phyloP scores from a whole-genome alignment of 1,140 invertebrate genomes.

The Drosophila grimshawi region DNA sequence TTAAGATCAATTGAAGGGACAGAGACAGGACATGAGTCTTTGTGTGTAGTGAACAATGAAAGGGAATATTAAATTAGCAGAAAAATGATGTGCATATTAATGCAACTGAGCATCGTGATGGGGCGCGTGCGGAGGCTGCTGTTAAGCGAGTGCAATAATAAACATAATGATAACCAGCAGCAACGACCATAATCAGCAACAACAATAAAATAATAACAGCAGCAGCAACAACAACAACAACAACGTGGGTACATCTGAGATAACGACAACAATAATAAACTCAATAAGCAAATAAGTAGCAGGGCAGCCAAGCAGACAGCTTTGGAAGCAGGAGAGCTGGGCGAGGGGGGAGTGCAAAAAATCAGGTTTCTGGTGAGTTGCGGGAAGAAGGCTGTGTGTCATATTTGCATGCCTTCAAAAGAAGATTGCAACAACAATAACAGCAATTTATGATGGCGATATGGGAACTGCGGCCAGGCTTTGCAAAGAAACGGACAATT shows the following conservation, averaged over 20 bases:
- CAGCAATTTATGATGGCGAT: constrained; percentile 64
- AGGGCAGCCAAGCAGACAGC: neutral
- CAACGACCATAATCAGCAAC: constrained; percentile 28
- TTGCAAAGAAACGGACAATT: constrained; percentile 60
- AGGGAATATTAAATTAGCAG: constrained; percentile 49
- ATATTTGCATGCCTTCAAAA: constrained; percentile 63
- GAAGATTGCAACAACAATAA: constrained; percentile 8
- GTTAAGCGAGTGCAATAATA: constrained; percentile 51
- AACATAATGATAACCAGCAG: constrained; percentile 67
- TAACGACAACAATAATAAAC: constrained; percentile 67
- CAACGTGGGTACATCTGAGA: constrained; percentile 26
- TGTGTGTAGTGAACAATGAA: constrained; percentile 31
- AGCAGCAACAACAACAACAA: constrained; percentile 1
- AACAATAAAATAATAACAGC: constrained; percentile 8
- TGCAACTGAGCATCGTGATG: constrained; percentile 14
- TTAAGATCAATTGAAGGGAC: constrained; percentile 56
- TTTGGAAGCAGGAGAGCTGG: neutral
- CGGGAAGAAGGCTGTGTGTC: constrained; percentile 32
- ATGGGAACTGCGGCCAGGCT: constrained; percentile 21
- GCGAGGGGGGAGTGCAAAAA: neutral
- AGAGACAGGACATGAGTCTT: constrained; percentile 32
- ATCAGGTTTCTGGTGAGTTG: neutral
- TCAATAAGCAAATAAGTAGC: constrained; percentile 70
- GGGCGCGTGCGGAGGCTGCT: neutral
- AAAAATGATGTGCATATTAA: constrained; percentile 57